Evolutionary conservation across 2,113 vertebrate genomes (phyloP).

Genomic region (Neogale vison): DNA sequence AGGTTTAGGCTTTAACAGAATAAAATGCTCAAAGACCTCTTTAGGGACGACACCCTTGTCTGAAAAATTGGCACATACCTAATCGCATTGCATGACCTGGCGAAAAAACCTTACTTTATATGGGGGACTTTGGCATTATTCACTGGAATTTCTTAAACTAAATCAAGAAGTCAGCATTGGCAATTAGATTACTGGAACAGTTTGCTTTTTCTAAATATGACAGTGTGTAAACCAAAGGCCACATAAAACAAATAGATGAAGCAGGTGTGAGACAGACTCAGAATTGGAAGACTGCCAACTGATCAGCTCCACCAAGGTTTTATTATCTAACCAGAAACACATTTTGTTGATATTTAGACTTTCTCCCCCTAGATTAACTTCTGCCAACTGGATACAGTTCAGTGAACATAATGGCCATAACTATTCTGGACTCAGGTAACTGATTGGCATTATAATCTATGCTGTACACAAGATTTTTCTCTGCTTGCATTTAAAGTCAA

Average conservation of each 20-base stretch:
- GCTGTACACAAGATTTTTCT: not conserved
- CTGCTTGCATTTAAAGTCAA: not conserved
- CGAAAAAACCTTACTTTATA: constrained; percentile 41
- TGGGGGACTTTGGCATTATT: constrained; percentile 56
- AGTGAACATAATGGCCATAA: constrained; percentile 50
- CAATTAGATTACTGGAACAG: constrained; percentile 72
- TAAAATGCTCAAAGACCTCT: constrained; percentile 1
- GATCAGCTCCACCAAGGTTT: constrained; percentile 79
- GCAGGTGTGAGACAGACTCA: constrained; percentile 78
- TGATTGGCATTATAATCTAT: constrained; percentile 43
- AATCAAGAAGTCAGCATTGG: constrained; percentile 70
- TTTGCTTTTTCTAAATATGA: constrained; percentile 75
- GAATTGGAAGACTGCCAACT: constrained; percentile 73
- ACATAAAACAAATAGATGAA: constrained; percentile 77
- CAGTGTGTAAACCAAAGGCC: constrained; percentile 69
- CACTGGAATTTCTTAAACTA: constrained; percentile 66
- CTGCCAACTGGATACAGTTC: constrained; percentile 79
- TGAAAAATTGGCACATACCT: constrained; percentile 59
- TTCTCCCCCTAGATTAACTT: constrained; percentile 79
- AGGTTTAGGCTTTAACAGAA: constrained; percentile 34
- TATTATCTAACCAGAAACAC: constrained; percentile 85
- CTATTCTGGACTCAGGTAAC: constrained; percentile 62
- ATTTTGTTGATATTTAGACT: constrained; percentile 83
- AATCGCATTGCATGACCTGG: constrained; percentile 57
- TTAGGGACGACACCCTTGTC: not conserved